A percentile compares a stretch with the other conserved stretches of the same genome.
phyloP scores from a whole-genome alignment of 2,797 vertebrate genomes.

The Simalia tracyae region DNA sequence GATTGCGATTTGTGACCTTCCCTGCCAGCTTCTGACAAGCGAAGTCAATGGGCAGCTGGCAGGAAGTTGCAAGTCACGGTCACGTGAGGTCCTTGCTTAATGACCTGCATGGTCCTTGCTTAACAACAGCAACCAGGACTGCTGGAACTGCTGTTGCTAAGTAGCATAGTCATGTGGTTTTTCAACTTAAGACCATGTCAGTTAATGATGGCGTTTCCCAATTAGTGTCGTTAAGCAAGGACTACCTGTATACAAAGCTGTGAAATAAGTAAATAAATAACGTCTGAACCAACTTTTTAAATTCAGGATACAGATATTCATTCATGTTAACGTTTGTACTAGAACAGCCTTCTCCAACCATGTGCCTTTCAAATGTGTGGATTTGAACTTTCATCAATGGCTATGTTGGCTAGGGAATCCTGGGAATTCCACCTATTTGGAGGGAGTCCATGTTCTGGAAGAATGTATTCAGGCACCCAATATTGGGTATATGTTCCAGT shows the following conservation, averaged over 20 bases:
- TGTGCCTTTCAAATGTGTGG: not conserved
- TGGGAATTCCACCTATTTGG: not conserved
- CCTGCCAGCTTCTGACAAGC: not conserved
- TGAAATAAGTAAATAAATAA: not conserved
- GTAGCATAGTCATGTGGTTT: not conserved
- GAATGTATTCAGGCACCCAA: not conserved
- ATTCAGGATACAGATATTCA: not conserved
- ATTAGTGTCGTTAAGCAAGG: not conserved
- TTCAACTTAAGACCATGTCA: not conserved
- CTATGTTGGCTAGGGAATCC: not conserved
- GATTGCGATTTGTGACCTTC: not conserved
- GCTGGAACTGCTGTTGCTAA: not conserved
- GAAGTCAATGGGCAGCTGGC: not conserved
- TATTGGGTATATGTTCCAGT: not conserved
- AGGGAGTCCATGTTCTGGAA: not conserved
- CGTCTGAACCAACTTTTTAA: not conserved
- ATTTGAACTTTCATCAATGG: not conserved
- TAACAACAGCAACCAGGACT: not conserved
- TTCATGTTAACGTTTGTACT: not conserved
- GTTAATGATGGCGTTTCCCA: not conserved
- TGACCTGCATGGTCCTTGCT: not conserved
- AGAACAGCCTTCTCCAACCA: not conserved
- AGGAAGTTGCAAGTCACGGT: not conserved
- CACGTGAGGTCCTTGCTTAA: not conserved
- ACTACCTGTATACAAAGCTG: not conserved